Evolutionary conservation across 2,888 invertebrate genomes (phyloP).

Genomic region (Acleris sparsana): DNA sequence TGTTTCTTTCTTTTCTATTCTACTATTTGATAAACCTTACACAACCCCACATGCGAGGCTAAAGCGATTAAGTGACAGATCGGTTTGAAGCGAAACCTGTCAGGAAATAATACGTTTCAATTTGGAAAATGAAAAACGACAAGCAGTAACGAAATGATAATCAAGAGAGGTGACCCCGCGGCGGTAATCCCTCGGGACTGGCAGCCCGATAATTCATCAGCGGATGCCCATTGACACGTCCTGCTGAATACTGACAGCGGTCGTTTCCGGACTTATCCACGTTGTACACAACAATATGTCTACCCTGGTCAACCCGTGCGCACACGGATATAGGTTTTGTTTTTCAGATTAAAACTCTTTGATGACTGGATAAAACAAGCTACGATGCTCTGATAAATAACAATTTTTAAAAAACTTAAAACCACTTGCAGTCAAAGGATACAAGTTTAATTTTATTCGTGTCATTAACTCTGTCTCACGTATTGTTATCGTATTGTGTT

Average conservation of each 20-base stretch:
- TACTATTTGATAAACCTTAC: too few species aligned
- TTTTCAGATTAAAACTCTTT: conserved; percentile 33
- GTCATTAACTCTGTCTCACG: too few species aligned
- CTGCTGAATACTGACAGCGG: conserved; percentile 52
- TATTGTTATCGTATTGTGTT: too few species aligned
- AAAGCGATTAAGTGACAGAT: too few species aligned
- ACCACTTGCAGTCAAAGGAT: too few species aligned
- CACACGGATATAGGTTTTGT: conserved; percentile 8
- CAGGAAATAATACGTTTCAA: conserved; percentile 7
- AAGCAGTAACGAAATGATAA: conserved; percentile 28
- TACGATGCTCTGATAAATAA: neutral
- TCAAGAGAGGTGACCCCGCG: conserved; percentile 25
- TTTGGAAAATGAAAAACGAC: conserved; percentile 26
- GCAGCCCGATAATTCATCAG: conserved; percentile 49
- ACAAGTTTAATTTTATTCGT: too few species aligned
- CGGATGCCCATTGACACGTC: conserved; percentile 51
- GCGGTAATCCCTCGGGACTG: conserved; percentile 39
- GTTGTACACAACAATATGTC: conserved; percentile 41
- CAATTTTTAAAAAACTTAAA: too few species aligned
- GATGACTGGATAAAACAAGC: conserved; percentile 19
- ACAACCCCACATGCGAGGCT: too few species aligned
- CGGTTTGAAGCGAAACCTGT: neutral
- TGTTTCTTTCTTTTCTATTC: too few species aligned
- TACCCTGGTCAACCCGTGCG: conserved; percentile 1
- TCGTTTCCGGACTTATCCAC: conserved; percentile 46